Evolutionary conservation across 1,140 invertebrate species (phyloP).

Genomic region (Lepidurus packardi): DNA sequence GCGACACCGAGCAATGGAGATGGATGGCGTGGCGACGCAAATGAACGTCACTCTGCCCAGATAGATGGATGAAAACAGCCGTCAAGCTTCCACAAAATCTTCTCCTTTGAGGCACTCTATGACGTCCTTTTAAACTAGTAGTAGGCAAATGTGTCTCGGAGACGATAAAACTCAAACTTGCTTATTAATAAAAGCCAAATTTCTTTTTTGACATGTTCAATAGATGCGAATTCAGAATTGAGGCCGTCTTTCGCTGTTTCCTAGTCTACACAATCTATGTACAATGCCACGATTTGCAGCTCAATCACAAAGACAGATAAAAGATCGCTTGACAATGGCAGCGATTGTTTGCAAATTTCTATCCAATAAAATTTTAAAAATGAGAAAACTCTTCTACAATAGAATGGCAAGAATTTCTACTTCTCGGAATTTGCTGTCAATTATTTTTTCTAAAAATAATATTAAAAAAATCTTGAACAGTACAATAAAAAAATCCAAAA

Average conservation of each 20-base stretch:
- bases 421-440: background rate
- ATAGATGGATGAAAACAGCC: conserved; percentile 5
- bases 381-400: background rate
- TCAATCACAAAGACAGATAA: background rate
- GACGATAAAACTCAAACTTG: no score
- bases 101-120: background rate
- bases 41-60: background rate
- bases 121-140: no score
- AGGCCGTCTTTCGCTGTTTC: background rate
- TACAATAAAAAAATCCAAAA: no score
- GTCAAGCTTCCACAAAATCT: background rate
- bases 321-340: background rate
- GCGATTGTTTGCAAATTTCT: conserved; percentile 1
- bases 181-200: no score
- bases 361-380: background rate
- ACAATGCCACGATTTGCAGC: background rate
- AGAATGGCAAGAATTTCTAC: background rate
- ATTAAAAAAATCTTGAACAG: no score
- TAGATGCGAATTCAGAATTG: background rate
- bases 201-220: no score
- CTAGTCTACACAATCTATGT: background rate
- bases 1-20: background rate
- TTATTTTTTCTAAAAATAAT: no score
- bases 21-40: background rate
- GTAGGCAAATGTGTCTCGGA: no score